These are phyloP conservation scores for Solen grandis DNA, from an alignment of 1,140 invertebrate species.

Conservation along the genomic window DNA sequence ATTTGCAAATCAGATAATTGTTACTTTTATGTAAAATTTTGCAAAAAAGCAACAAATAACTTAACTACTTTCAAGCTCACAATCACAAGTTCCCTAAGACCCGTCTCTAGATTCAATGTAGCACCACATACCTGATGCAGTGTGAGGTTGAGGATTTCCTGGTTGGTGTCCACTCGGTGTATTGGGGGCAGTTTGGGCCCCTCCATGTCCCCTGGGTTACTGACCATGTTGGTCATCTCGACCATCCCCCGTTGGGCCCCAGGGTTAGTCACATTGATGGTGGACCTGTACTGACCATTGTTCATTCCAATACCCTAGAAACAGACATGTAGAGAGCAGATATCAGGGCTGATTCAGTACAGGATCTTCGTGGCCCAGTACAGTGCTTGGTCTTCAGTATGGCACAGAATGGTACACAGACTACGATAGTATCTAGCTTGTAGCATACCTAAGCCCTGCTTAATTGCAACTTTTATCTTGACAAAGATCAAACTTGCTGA, in stretches of 20 bases:
- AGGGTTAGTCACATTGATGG: slow-evolving; percentile 41
- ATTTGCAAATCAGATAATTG: slow-evolving; percentile 15
- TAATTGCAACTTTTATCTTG: too few species aligned
- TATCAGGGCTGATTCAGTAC: background rate
- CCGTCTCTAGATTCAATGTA: too few species aligned
- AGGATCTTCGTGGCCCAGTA: background rate
- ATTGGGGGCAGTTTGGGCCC: background rate
- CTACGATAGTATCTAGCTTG: background rate
- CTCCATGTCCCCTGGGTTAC: background rate
- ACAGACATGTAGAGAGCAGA: background rate
- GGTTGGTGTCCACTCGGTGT: slow-evolving; percentile 29
- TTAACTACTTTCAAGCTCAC: too few species aligned
- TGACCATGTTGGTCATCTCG: slow-evolving; percentile 37
- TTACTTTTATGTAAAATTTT: too few species aligned
- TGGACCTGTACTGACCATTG: slow-evolving; percentile 26
- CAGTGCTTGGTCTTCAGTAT: background rate
- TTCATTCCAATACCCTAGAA: slow-evolving; percentile 5
- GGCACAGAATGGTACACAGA: too few species aligned
- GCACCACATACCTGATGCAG: slow-evolving; percentile 62
- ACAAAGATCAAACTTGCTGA: too few species aligned
- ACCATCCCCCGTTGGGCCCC: background rate
- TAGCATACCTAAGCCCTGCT: background rate
- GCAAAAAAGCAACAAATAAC: too few species aligned
- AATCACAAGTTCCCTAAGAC: too few species aligned
- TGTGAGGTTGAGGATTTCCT: slow-evolving; percentile 55